phyloP scores from a whole-genome alignment of 2,888 invertebrate species.

The Euplexia lucipara region DNA sequence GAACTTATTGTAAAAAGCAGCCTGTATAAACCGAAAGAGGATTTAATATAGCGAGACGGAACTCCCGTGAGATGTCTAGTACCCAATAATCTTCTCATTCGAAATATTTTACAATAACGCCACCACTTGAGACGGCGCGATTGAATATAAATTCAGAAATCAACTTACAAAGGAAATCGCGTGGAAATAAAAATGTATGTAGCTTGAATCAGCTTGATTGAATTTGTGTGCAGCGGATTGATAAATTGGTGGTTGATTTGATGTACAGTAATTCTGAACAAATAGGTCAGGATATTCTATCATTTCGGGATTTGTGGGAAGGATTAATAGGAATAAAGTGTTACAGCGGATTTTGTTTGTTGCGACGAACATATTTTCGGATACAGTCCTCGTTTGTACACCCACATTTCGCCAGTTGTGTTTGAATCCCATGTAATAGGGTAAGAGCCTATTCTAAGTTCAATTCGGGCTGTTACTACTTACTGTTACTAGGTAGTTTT shows the following conservation, averaged over 20 bases:
- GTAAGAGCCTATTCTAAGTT: too few species aligned
- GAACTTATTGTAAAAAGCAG: too few species aligned
- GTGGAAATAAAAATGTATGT: constrained; percentile 67
- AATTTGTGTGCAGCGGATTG: constrained; percentile 66
- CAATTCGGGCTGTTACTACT: too few species aligned
- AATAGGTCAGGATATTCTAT: constrained; percentile 62
- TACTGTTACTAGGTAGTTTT: too few species aligned
- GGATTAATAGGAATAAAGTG: constrained; percentile 34
- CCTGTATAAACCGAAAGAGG: background rate
- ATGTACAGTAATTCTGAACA: constrained; percentile 65
- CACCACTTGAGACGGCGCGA: constrained; percentile 56
- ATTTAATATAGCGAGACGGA: constrained; percentile 34
- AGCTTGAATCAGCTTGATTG: constrained; percentile 63
- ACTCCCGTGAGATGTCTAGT: constrained; percentile 35
- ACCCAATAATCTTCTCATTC: constrained; percentile 47
- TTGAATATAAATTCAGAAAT: constrained; percentile 59
- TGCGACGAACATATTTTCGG: background rate
- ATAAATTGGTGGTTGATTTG: constrained; percentile 67
- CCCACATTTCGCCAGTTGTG: too few species aligned
- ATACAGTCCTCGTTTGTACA: constrained; percentile 1
- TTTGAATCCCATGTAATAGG: too few species aligned
- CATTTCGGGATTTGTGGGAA: constrained; percentile 38
- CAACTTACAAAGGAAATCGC: constrained; percentile 62
- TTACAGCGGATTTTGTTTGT: constrained; percentile 21
- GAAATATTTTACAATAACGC: constrained; percentile 63